Percentiles rank a stretch among this genome's conserved stretches.
Conservation (phyloP, 92 coral and sea anemone genomes). For the Zoanthus sansibaricus region DNA sequence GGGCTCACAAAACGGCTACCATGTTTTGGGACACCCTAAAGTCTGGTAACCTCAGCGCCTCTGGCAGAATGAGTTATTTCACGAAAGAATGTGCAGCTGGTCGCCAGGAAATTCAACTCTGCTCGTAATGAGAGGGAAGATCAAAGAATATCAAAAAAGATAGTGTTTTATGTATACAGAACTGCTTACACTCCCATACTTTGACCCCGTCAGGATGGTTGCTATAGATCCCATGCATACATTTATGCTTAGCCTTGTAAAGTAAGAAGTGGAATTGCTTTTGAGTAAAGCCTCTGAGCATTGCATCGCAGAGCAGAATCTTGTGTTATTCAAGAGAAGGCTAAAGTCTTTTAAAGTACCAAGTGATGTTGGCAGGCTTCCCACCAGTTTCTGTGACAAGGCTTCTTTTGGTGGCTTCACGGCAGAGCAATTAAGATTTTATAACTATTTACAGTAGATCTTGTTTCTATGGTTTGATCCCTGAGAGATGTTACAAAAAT, state of each 20-base stretch:
- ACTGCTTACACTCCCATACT: slow-evolving; percentile 23
- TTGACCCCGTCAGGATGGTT: slow-evolving; percentile 29
- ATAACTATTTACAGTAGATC: slow-evolving; percentile 28
- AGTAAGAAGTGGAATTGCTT: neutral
- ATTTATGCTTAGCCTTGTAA: neutral
- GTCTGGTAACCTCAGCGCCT: too few relatives aligned
- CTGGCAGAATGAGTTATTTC: slow-evolving; percentile 49
- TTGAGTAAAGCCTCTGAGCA: neutral
- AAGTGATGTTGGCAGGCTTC: slow-evolving; percentile 62
- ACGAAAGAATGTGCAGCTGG: slow-evolving; percentile 22
- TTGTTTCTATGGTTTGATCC: slow-evolving; percentile 44
- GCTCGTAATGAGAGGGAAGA: neutral
- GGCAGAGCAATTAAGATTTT: slow-evolving; percentile 43
- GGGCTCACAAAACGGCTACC: too few relatives aligned
- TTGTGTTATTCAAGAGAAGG: slow-evolving; percentile 25
- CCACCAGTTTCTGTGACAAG: slow-evolving; percentile 46
- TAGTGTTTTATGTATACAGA: slow-evolving; percentile 3
- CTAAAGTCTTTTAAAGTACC: slow-evolving; percentile 50
- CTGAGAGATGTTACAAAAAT: slow-evolving; percentile 32
- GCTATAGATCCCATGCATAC: slow-evolving; percentile 21
- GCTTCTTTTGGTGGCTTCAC: slow-evolving; percentile 47
- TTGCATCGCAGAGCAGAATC: slow-evolving; percentile 13
- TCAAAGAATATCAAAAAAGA: neutral
- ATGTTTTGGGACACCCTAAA: too few relatives aligned
- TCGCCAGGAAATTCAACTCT: slow-evolving; percentile 7